phyloP scores from a whole-genome alignment of 1,140 invertebrate genomes.

The Cepaea nemoralis region DNA sequence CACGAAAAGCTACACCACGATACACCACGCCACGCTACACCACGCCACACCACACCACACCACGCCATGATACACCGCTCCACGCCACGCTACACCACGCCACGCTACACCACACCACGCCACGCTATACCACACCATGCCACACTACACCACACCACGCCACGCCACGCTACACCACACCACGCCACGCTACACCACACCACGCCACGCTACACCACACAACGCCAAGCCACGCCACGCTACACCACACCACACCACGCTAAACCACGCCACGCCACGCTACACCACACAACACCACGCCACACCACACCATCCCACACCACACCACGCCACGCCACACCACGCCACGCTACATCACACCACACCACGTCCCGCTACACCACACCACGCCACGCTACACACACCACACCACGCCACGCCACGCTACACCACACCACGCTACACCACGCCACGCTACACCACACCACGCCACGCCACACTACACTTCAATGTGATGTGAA shows the following conservation, averaged over 20 bases:
- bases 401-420: neutral
- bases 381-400: slow-evolving; percentile 8
- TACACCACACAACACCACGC: neutral
- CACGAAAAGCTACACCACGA: neutral
- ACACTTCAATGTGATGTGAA: no score
- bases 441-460: no score
- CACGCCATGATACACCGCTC: neutral
- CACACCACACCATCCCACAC: neutral
- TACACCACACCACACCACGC: neutral
- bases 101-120: neutral
- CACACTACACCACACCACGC: no score
- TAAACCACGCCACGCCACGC: neutral
- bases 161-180: no score
- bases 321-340: neutral
- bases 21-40: neutral
- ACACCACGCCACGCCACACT: no score
- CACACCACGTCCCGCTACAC: neutral
- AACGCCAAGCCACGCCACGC: neutral
- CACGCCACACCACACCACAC: neutral
- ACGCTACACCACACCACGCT: neutral
- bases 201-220: neutral
- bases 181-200: neutral
- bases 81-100: neutral
- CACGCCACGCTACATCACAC: no score
- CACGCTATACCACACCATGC: neutral